Conservation (phyloP, 2,797 vertebrate genomes). For the Oreortyx pictus region DNA sequence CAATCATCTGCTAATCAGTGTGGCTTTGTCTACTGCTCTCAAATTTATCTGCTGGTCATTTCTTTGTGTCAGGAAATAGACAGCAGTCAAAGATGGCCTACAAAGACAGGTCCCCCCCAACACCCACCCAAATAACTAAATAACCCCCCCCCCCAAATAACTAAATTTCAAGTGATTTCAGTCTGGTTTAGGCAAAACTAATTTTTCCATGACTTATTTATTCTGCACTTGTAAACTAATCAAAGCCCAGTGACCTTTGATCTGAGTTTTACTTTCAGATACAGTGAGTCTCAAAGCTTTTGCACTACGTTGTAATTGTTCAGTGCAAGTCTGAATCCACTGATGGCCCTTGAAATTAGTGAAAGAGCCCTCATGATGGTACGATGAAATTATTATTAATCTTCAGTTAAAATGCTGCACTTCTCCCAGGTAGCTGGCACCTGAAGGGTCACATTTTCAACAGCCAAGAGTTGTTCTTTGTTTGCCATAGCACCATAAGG, state of each 20-base stretch:
- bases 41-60: neutral
- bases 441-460: neutral
- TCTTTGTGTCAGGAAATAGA: neutral
- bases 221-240: neutral
- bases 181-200: neutral
- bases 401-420: neutral
- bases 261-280: neutral
- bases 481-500: neutral
- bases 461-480: neutral
- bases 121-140: neutral
- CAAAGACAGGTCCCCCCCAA: neutral
- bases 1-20: neutral
- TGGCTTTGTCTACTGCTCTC: neutral
- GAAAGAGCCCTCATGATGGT: neutral
- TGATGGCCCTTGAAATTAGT: neutral
- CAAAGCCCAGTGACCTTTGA: neutral
- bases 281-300: neutral
- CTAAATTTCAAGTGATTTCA: neutral
- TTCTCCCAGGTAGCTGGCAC: neutral
- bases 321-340: neutral
- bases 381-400: neutral
- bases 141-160: neutral
- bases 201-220: neutral
- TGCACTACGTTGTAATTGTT: neutral
- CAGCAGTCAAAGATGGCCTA: neutral